Base-by-base conservation (phyloP, 2,888 invertebrate species). In the Selenia dentaria region DNA sequence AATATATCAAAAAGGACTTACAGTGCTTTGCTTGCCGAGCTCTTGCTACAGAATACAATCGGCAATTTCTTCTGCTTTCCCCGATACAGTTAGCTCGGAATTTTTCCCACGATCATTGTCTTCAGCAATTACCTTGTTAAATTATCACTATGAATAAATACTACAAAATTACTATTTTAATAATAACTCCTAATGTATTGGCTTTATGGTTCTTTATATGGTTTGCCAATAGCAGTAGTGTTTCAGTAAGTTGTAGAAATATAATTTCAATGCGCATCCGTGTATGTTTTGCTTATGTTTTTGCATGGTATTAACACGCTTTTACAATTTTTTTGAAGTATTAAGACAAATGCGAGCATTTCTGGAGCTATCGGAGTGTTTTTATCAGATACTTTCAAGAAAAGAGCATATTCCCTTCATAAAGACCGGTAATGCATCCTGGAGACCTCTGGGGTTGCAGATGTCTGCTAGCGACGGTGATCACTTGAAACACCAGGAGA, bases 61-160 rank as follows among this genome's bases (percentile, higher is more conserved):
- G 63, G 44, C 60, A 50, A 64, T 62, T 72, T 74, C 71, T 76
- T 73, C 34, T 51, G 72, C 74, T 78, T 74, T 75, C 73, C 59
- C 65, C 54, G 54, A 55, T 77, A 84, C 83, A 79, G 80, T 86
- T 81, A 83, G 5, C 40, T 47, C 44, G 61, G 68, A 59, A 74
- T 54, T 79, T 75, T 83, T 86, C 86, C 83, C 86, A 86, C 85
- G 85, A 64, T 76, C 72, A 79, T 79, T 78, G 73, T 79, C 67
- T 75, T 61, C 50, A 69, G 66, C 67, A 64, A 70, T 27, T 36
- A 22, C 38, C 28, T 41, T 24, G 34, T 41, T 51, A 42, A 44
- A 51, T 37, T 29, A 41, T 26, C 26, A 24, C 8, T 36, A 41
- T 39, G 28, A 44, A 34, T 29, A 38, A 11, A 33, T 35, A 41